Evolutionary conservation across 2,113 vertebrate species (phyloP).

Genomic region (Dasyprocta punctata): DNA sequence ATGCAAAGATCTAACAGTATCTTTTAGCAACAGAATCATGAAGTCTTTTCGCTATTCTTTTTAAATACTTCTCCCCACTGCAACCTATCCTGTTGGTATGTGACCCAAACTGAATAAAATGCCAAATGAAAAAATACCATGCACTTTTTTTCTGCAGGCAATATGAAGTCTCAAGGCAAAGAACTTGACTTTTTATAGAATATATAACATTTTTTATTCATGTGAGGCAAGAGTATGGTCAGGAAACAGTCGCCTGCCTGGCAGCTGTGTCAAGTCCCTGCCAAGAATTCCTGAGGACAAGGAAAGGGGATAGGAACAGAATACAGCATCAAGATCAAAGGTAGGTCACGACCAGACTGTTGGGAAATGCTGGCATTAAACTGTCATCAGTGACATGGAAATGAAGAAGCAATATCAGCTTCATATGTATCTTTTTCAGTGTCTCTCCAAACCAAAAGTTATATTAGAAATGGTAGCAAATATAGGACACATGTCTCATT

Average conservation of each 20-base stretch:
- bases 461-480: background rate
- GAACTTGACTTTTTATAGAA: background rate
- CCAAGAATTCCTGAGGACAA: constrained; percentile 5
- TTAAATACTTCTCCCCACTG: background rate
- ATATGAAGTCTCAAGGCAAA: constrained; percentile 36
- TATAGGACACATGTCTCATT: constrained; percentile 3
- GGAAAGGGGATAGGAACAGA: background rate
- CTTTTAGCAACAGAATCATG: background rate
- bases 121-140: background rate
- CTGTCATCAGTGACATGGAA: background rate
- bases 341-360: background rate
- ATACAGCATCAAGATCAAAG: background rate
- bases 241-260: background rate
- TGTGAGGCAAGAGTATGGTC: background rate
- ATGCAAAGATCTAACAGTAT: background rate
- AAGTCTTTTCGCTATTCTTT: background rate
- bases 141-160: constrained; percentile 31
- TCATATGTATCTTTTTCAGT: background rate
- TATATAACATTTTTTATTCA: background rate
- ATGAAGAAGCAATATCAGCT: background rate
- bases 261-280: background rate
- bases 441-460: constrained; percentile 13
- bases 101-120: constrained; percentile 49
- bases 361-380: background rate
- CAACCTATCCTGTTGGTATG: background rate